Evolutionary conservation across 1,140 invertebrate genomes (phyloP), one percentile per base, ranked within the genome.

Genomic region (Brachystomella parvula): DNA sequence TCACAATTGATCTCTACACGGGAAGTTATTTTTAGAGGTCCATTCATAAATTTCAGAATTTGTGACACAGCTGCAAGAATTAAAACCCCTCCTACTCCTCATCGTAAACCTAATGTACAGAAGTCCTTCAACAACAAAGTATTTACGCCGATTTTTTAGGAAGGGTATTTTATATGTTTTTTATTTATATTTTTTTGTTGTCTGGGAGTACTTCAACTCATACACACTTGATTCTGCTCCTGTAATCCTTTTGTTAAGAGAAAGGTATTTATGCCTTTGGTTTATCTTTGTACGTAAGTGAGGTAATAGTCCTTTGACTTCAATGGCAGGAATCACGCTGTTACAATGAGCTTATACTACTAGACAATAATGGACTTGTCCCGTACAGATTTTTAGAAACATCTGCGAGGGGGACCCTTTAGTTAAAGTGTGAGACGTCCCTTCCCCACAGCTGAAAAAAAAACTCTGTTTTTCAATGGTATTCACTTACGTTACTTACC

Each of bases 231-330:
- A 39, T 39, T 39, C 6, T 39, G 35, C 35, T 39, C 19, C 35
- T 39, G 35, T 39, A 39, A 39, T 39, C 35, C 49, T 21, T 15
- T 53, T 53, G 49, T 53, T 6, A 39, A 24, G 49, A 15, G 9
- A 53, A 21, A 19, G 21, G 35, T 39, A 39, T 39, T 53, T 53
- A 53, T 53, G 9, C 39, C 15, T 19, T 15, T 53, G 21, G 49
- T 19, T 53, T 53, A 44, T 19, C 15, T 53, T 19, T 53, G 6
- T 9, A 3, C 49, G 49, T 19, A 53, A 53, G 49, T 53, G 15
- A 26, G 49, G 49, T 26, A 53, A 53, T 19, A 53, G 49, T 53
- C 15, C 49, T 53, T 53, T 19, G 49, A 53, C 49, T 53, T 53
- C 24, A 53, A 26, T 39, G n/a, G n/a, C n/a, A 26, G 49, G 24